These are phyloP conservation scores for Polyommatus iphigenia DNA, from an alignment of 2,888 invertebrate genomes.

Conservation along the genomic window DNA sequence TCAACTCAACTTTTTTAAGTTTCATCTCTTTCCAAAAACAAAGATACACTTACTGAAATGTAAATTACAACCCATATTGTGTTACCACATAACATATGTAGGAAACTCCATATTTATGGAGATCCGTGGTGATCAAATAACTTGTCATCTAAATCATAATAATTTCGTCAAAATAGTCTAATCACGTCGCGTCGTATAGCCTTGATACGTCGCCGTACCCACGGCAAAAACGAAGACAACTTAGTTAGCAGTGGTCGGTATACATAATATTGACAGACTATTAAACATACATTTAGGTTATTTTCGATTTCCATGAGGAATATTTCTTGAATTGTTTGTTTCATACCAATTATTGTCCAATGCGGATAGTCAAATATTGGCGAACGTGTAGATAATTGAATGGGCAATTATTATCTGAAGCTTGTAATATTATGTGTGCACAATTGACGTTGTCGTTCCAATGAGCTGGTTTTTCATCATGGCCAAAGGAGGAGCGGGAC, in stretches of 20 bases:
- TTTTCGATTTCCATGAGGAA: too few relatives aligned
- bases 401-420: too few relatives aligned
- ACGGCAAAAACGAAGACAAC: background rate
- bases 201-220: constrained; percentile 51
- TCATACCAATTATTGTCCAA: too few relatives aligned
- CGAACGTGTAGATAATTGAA: too few relatives aligned
- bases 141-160: constrained; percentile 25
- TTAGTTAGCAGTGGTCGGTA: background rate
- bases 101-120: constrained; percentile 18
- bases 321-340: too few relatives aligned
- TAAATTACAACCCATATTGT: background rate
- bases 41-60: background rate
- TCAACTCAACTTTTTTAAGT: background rate
- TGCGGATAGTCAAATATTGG: too few relatives aligned
- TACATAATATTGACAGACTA: background rate
- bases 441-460: too few relatives aligned
- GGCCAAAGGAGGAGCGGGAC: too few relatives aligned
- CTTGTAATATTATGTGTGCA: too few relatives aligned
- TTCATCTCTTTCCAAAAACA: background rate
- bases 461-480: too few relatives aligned
- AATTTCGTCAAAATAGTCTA: constrained; percentile 53
- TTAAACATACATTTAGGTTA: too few relatives aligned
- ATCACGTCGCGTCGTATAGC: constrained; percentile 56
- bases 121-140: background rate
- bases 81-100: background rate